phyloP scores from a whole-genome alignment of 1,140 invertebrate genomes.

The Leptinotarsa texana region DNA sequence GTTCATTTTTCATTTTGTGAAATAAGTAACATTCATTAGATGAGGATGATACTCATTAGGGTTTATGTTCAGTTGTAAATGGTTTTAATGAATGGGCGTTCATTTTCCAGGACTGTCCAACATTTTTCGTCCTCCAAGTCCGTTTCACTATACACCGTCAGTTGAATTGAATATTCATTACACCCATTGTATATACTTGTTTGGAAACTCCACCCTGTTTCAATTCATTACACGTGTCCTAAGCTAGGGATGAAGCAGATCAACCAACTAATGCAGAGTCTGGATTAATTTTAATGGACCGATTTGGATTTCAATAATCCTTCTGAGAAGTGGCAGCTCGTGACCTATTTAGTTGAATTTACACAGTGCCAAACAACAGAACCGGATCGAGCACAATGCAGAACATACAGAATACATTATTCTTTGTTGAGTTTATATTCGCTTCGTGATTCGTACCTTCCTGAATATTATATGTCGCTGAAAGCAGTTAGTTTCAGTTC shows the following conservation, averaged over 20 bases:
- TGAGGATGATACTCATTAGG: too few relatives aligned
- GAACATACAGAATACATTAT: neutral
- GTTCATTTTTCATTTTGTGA: too few relatives aligned
- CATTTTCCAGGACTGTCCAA: too few relatives aligned
- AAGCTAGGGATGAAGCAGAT: constrained; percentile 1
- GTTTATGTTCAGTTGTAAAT: too few relatives aligned
- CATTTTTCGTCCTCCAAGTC: too few relatives aligned
- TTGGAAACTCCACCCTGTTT: neutral
- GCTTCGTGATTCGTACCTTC: too few relatives aligned
- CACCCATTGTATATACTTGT: neutral
- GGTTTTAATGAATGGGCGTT: too few relatives aligned
- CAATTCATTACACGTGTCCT: constrained; percentile 2
- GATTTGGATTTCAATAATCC: constrained; percentile 23
- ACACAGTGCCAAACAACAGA: neutral
- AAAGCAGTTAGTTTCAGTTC: neutral
- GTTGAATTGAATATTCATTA: too few relatives aligned
- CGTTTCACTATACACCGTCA: too few relatives aligned
- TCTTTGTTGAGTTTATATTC: too few relatives aligned
- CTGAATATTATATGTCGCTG: neutral
- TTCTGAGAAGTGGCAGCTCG: neutral
- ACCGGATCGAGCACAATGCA: neutral
- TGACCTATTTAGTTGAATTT: constrained; percentile 4
- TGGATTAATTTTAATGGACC: constrained; percentile 20
- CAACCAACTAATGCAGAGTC: constrained; percentile 11
- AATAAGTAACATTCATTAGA: too few relatives aligned